A percentile compares a stretch with the other conserved stretches of the same genome.
These are phyloP conservation scores for Phataginus tricuspis DNA, from an alignment of 2,797 vertebrate species.

Conservation along the genomic window DNA sequence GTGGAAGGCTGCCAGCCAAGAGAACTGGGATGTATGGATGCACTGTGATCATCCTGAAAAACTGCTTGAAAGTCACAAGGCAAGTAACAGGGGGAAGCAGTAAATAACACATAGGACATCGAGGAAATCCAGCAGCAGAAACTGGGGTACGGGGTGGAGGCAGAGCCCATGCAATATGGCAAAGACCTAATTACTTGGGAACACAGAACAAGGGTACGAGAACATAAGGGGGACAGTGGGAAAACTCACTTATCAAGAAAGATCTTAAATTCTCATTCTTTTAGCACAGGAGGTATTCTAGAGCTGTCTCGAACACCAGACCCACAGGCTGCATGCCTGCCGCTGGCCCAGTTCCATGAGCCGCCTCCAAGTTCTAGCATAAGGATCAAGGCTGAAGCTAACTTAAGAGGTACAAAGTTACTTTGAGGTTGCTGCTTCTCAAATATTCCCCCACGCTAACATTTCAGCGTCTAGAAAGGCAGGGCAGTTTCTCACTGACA, in stretches of 20 bases:
- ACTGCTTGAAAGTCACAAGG: background rate
- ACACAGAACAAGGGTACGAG: background rate
- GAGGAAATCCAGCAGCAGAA: background rate
- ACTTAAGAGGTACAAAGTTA: background rate
- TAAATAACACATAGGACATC: background rate
- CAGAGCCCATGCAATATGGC: background rate
- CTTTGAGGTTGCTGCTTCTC: background rate
- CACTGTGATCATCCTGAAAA: background rate
- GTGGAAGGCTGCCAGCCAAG: background rate
- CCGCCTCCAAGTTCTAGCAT: background rate
- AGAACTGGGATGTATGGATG: background rate
- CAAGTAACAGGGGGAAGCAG: background rate
- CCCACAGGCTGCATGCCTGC: too few species aligned
- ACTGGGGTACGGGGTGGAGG: background rate
- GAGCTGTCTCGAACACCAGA: background rate
- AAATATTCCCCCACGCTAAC: background rate
- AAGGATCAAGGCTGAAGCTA: background rate
- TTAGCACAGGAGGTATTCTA: background rate
- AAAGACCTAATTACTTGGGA: background rate
- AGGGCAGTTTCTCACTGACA: background rate
- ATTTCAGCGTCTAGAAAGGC: background rate
- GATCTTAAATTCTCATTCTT: background rate
- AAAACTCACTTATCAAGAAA: background rate
- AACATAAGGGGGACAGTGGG: background rate
- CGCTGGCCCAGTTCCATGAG: background rate